These are phyloP conservation scores for Enteromius anoplus DNA, from an alignment of 2,797 vertebrate species.

Conservation along the genomic window DNA sequence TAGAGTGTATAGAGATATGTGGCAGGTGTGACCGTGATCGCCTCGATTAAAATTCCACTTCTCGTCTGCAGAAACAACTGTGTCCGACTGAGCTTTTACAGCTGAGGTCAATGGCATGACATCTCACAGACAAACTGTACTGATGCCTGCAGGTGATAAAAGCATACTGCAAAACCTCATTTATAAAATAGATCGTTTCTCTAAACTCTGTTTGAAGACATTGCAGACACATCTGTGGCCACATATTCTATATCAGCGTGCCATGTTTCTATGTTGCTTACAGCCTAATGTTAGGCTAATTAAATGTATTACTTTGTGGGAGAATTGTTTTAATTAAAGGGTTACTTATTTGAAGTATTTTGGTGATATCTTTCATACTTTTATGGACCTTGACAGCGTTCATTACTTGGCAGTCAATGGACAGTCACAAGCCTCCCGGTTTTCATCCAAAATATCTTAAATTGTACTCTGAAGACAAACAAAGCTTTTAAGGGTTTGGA, in stretches of 20 bases:
- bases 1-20: not conserved
- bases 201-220: not conserved
- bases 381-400: no score
- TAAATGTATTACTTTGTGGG: not conserved
- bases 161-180: not conserved
- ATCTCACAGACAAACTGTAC: not conserved
- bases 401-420: no score
- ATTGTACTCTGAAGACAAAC: no score
- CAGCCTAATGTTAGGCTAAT: not conserved
- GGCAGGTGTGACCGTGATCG: conserved; percentile 48
- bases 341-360: no score
- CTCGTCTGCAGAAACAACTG: conserved; percentile 55
- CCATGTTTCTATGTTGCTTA: not conserved
- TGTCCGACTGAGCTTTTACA: conserved; percentile 27
- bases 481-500: no score
- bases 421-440: no score
- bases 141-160: conserved; percentile 21
- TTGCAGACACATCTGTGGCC: conserved; percentile 3
- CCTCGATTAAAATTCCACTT: conserved; percentile 60
- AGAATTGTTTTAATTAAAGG: not conserved
- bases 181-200: conserved; percentile 6
- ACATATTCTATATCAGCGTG: not conserved
- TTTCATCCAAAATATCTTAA: no score
- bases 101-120: conserved; percentile 28
- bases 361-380: no score